Evolutionary conservation across 1,140 invertebrate species (phyloP).

Genomic region (Nilaparvata lugens): DNA sequence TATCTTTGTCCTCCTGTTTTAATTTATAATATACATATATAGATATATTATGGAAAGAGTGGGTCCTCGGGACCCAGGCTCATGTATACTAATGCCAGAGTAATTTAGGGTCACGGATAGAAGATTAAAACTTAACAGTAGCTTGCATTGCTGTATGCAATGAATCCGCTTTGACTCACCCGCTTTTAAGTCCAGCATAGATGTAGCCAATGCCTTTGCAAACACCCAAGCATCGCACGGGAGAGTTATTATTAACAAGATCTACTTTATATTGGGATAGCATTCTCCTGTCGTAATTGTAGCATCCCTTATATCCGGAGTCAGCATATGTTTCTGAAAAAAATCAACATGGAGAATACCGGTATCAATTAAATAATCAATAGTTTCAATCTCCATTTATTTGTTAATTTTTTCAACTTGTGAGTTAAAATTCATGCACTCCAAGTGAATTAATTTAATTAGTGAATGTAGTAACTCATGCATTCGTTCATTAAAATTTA

Average conservation of each 20-base stretch:
- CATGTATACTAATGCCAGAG: too few relatives aligned
- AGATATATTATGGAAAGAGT: too few relatives aligned
- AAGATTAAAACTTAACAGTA: too few relatives aligned
- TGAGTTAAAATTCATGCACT: background rate
- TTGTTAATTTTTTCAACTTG: background rate
- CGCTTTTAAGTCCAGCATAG: slow-evolving; percentile 18
- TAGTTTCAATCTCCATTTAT: too few relatives aligned
- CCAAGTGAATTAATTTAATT: too few relatives aligned
- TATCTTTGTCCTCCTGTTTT: too few relatives aligned
- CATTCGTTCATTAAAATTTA: too few relatives aligned
- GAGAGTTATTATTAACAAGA: background rate
- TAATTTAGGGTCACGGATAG: too few relatives aligned
- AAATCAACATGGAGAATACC: background rate
- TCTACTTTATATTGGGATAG: background rate
- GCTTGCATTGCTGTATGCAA: background rate
- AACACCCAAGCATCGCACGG: background rate
- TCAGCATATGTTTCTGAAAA: background rate
- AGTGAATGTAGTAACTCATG: too few relatives aligned
- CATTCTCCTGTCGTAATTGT: background rate
- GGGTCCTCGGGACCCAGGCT: too few relatives aligned
- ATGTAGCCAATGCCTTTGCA: slow-evolving; percentile 9
- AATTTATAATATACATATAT: too few relatives aligned
- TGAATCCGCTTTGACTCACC: slow-evolving; percentile 5
- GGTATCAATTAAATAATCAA: too few relatives aligned
- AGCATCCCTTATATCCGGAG: slow-evolving; percentile 5